Evolutionary conservation across 2,113 vertebrate species (phyloP).

Genomic region (Mesocricetus auratus): DNA sequence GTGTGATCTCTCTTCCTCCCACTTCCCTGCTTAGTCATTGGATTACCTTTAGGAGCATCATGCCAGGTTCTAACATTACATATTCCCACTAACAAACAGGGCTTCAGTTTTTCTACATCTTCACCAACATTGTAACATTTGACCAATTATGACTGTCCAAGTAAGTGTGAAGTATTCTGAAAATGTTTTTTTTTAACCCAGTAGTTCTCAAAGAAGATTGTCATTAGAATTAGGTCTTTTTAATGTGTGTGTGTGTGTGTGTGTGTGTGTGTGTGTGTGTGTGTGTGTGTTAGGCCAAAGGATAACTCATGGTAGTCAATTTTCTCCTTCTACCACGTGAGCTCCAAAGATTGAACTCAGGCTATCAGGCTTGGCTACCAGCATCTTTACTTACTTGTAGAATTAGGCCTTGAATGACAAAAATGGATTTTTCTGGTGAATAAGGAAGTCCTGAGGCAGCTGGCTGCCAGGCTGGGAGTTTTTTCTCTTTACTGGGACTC

Average conservation of each 20-base stretch:
- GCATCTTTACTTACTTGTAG: background rate
- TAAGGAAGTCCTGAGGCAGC: background rate
- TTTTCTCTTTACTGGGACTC: slow-evolving; percentile 42
- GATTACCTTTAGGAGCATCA: slow-evolving; percentile 8
- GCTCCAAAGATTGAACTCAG: background rate
- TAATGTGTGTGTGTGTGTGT: background rate
- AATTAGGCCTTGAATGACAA: slow-evolving; percentile 31
- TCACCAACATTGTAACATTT: background rate
- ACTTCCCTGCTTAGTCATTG: background rate
- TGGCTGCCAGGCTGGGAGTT: background rate
- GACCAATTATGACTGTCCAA: background rate
- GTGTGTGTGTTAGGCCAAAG: background rate
- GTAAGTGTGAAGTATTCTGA: background rate
- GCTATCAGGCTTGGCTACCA: background rate
- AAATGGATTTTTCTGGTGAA: background rate
- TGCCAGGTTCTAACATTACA: background rate
- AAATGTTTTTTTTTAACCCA: slow-evolving; percentile 33
- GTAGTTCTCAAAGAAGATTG: slow-evolving; percentile 22
- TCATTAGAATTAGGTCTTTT: slow-evolving; percentile 17
- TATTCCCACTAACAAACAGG: slow-evolving; percentile 16
- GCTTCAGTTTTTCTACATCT: background rate
- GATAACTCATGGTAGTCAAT: background rate
- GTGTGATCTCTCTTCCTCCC: background rate
- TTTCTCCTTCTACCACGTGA: background rate
- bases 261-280: background rate